Conservation (phyloP, 2,113 vertebrate genomes). For the Pachyramphus minor region DNA sequence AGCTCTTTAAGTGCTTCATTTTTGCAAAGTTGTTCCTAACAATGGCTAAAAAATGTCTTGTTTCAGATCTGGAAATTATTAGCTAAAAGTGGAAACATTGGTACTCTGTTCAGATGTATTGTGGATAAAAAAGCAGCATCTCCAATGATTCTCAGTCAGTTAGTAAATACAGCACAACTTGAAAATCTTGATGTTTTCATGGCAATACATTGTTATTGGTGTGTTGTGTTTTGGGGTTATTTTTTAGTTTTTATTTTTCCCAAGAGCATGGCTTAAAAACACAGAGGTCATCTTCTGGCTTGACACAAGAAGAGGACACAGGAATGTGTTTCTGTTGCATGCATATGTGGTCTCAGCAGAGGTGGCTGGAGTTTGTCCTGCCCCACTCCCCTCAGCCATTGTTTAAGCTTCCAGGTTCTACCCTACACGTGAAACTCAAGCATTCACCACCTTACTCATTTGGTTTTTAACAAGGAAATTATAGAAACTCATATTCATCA, state of each 20-base stretch:
- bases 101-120: not conserved
- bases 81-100: not conserved
- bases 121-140: not conserved
- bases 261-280: not conserved
- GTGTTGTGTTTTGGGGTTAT: not conserved
- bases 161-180: not conserved
- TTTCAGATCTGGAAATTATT: not conserved
- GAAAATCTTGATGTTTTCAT: not conserved
- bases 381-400: too few relatives aligned
- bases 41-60: not conserved
- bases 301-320: not conserved
- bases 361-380: not conserved
- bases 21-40: not conserved
- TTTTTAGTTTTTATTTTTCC: not conserved
- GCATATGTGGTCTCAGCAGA: not conserved
- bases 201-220: not conserved
- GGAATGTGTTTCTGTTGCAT: not conserved
- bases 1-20: not conserved
- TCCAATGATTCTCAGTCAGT: not conserved
- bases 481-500: not conserved
- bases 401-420: not conserved
- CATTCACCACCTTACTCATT: not conserved
- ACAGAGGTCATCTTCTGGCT: not conserved
- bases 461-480: not conserved
- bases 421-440: not conserved